Base-by-base conservation (phyloP, 2,888 invertebrate species). In the Andrena camellia region DNA sequence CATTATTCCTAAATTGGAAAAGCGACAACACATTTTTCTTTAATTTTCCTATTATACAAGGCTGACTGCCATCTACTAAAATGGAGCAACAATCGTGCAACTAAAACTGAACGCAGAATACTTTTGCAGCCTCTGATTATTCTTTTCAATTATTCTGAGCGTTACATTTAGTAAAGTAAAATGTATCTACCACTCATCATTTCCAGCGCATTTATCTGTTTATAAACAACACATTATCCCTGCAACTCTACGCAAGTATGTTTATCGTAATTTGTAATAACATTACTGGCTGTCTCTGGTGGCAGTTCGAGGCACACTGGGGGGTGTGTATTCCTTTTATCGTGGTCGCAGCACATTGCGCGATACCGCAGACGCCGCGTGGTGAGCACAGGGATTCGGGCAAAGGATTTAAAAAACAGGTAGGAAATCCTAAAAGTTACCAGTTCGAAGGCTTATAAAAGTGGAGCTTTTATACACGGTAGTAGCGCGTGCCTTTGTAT, bases 341-440 rank as follows among this genome's bases (percentile, higher is more conserved):
- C 2, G 91, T 93, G 10, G 83, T 81, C 20, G 93, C 86, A 48
- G 84, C 87, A 84, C 94, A 95, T 59, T 84, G 84, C 10, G 88
- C 88, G 57, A 94, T 80, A 1, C 94, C 94, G 74, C 94, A 94
- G 48, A 94, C 93, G 73, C 94, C 94, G 82, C 94, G 92, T 60
- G 92, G 91, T 50, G 90, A 91, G 81, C 94, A 94, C 26, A 95
- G 78, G 33, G 92, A 93, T 20, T 92, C 87, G 2, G 94, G 94
- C 66, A 94, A 82, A 10, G 94, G 94, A 13, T 93, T 88, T 35
- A 93, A 88, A 84, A 94, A 94, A 86, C 94, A 95, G 10, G 94
- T 94, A 4, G 94, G 94, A 85, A 95, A 94, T 69, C 94, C 95
- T 94, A n/a, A 62, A 71, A 73, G 23, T 48, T 0, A 48, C 17